Evolutionary conservation across 64 coral and sea anemone species (phyloP).

Genomic region (Porites lutea): DNA sequence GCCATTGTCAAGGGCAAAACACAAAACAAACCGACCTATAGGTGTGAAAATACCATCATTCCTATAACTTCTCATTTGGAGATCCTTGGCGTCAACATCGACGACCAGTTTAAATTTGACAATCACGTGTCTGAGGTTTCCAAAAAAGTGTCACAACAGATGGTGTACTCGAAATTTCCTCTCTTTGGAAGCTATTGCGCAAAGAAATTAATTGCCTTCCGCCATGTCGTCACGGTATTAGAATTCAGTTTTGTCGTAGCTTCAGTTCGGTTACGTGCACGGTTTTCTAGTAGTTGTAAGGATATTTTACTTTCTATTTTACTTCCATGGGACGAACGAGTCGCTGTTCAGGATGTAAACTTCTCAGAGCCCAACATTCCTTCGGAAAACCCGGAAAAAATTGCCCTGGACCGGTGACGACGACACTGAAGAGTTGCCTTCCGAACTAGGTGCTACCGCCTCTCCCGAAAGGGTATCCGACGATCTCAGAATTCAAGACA

Average conservation of each 20-base stretch:
- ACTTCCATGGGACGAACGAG: conserved; percentile 7
- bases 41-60: conserved; percentile 29
- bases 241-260: not conserved
- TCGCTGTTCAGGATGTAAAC: not conserved
- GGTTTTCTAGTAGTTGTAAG: too few relatives aligned
- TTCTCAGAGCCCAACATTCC: not conserved
- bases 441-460: not conserved
- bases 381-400: not conserved
- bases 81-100: too few relatives aligned
- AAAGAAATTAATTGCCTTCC: not conserved
- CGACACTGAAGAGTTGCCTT: too few relatives aligned
- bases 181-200: not conserved
- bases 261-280: not conserved
- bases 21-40: not conserved
- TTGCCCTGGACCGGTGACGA: not conserved
- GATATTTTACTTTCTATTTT: not conserved
- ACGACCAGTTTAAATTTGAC: too few relatives aligned
- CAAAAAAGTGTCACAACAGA: too few relatives aligned
- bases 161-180: too few relatives aligned
- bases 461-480: not conserved
- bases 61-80: not conserved
- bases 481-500: not conserved
- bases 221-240: not conserved
- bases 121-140: too few relatives aligned
- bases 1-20: conserved; percentile 30